phyloP scores from a whole-genome alignment of 2,113 vertebrate genomes.

The Chaetodon trifascialis region DNA sequence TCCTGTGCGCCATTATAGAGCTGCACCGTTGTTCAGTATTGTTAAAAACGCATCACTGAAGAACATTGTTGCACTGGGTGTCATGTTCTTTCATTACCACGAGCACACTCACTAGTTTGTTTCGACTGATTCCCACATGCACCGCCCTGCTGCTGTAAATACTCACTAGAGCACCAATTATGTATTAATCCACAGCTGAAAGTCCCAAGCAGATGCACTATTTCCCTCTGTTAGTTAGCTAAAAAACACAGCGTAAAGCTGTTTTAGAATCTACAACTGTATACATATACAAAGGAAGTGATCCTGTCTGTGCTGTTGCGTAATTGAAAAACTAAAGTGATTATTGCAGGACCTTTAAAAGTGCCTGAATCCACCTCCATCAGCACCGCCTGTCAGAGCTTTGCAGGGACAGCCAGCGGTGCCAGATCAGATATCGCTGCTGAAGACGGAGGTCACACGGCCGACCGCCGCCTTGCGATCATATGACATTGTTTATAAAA shows the following conservation, averaged over 20 bases:
- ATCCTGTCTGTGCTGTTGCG: neutral
- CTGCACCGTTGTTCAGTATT: neutral
- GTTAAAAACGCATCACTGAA: neutral
- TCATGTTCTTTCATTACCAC: neutral
- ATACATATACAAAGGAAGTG: neutral
- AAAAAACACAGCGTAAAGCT: neutral
- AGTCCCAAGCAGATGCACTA: neutral
- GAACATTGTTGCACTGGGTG: neutral
- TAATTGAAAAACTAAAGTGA: neutral
- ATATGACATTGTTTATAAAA: conserved; percentile 43
- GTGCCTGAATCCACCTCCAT: conserved; percentile 27
- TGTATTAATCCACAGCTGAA: neutral
- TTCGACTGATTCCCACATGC: neutral
- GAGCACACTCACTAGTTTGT: neutral
- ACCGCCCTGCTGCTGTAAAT: neutral
- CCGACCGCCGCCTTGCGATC: conserved; percentile 28
- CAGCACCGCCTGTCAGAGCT: conserved; percentile 34
- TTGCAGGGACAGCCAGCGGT: neutral
- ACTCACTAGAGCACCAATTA: neutral
- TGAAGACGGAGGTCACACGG: conserved; percentile 48
- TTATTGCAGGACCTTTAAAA: conserved; percentile 7
- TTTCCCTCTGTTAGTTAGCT: neutral
- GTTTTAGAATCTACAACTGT: neutral
- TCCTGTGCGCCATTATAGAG: neutral
- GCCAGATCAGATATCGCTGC: conserved; percentile 42